Conservation (phyloP, 2,888 invertebrate genomes). For the Drosophila imparisetae region DNA sequence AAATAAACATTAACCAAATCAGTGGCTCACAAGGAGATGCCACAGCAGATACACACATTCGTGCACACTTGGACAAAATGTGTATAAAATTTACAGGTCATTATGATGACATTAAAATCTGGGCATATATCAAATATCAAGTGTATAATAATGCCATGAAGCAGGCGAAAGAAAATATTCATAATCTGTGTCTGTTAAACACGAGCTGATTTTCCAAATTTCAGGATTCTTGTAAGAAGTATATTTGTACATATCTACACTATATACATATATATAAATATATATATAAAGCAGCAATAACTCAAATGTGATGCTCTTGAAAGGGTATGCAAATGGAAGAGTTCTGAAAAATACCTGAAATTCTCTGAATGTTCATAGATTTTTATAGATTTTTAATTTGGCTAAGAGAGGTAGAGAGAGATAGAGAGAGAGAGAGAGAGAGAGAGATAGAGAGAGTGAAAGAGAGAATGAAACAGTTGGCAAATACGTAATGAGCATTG, state of each 20-base stretch:
- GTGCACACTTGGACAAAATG: neutral
- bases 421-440: neutral
- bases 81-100: neutral
- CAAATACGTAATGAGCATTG: conserved; percentile 16
- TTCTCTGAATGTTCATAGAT: neutral
- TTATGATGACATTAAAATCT: neutral
- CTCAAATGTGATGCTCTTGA: conserved; percentile 3
- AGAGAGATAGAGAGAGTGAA: neutral
- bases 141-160: too few species aligned
- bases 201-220: neutral
- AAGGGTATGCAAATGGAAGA: neutral
- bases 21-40: neutral
- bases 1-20: neutral
- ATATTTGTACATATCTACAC: neutral
- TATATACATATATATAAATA: neutral
- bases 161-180: too few species aligned
- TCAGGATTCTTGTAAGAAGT: neutral
- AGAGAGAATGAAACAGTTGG: neutral
- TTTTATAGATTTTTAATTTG: neutral
- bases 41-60: neutral
- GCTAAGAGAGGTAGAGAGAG: neutral
- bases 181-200: neutral
- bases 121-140: neutral
- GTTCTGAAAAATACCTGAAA: neutral
- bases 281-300: neutral